Percentiles rank a stretch among this genome's conserved stretches.
These are phyloP conservation scores for Helicoverpa assulta DNA, from an alignment of 2,888 invertebrate species.

Conservation along the genomic window DNA sequence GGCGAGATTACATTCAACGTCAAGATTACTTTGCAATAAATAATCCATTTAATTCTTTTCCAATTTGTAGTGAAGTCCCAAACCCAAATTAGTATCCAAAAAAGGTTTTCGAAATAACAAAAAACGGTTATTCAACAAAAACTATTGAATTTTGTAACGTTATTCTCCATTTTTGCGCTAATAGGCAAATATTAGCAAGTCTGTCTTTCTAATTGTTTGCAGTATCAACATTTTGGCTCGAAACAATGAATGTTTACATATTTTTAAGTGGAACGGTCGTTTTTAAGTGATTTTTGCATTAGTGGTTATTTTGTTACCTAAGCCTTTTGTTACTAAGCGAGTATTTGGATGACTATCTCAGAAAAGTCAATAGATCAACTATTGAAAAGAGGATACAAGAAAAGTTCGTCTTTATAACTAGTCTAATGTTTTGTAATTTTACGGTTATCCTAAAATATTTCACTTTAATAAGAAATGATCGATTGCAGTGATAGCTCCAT, in stretches of 20 bases:
- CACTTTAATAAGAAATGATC: too few relatives aligned
- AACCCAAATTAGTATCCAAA: not conserved
- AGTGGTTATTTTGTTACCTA: slow-evolving; percentile 5
- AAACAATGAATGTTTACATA: slow-evolving; percentile 51
- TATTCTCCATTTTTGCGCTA: slow-evolving; percentile 25
- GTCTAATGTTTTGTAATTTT: not conserved
- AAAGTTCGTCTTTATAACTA: not conserved
- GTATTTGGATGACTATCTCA: not conserved
- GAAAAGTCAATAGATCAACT: not conserved
- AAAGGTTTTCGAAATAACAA: not conserved
- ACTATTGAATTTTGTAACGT: not conserved
- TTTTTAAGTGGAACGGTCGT: slow-evolving; percentile 25
- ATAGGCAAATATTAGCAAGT: slow-evolving; percentile 46
- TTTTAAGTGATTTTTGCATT: slow-evolving; percentile 21
- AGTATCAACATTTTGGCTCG: slow-evolving; percentile 51
- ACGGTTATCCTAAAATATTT: too few relatives aligned
- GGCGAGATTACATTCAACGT: too few relatives aligned
- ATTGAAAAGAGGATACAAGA: not conserved
- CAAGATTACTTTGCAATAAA: not conserved
- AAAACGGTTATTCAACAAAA: slow-evolving; percentile 8
- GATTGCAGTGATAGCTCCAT: too few relatives aligned
- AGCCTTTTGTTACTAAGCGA: not conserved
- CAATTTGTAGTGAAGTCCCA: not conserved
- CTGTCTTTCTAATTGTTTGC: slow-evolving; percentile 50
- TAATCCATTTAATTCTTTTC: not conserved